A percentile compares a stretch with the other conserved stretches of the same genome.
Conservation (phyloP, 1,140 invertebrate genomes). For the Drosophila sp. region DNA sequence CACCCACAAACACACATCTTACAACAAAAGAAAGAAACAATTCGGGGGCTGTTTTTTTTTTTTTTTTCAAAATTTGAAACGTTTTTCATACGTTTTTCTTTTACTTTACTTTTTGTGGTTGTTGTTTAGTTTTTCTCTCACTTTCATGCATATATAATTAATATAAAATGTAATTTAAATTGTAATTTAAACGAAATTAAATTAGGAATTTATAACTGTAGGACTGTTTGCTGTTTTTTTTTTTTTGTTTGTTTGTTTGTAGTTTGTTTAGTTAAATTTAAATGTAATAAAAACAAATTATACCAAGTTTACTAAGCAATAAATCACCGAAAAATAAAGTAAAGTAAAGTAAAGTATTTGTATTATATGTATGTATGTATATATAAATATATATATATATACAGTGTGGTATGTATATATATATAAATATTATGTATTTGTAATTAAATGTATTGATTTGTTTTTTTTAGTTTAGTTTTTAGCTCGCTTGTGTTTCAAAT, state of each 20-base stretch:
- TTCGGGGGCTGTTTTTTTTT: slow-evolving; percentile 36
- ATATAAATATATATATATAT: slow-evolving; percentile 41
- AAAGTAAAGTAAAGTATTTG: slow-evolving; percentile 68
- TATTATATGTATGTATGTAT: slow-evolving; percentile 66
- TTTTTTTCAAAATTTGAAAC: slow-evolving; percentile 74
- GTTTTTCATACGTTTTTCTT: slow-evolving; percentile 65
- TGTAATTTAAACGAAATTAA: slow-evolving; percentile 79
- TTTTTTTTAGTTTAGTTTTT: slow-evolving; percentile 10
- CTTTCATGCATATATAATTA: slow-evolving; percentile 52
- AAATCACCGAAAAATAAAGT: slow-evolving; percentile 77
- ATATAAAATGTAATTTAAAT: slow-evolving; percentile 77
- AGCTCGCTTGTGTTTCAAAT: slow-evolving; percentile 42
- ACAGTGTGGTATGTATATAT: slow-evolving; percentile 30
- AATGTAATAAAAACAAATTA: slow-evolving; percentile 62
- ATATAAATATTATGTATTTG: slow-evolving; percentile 40
- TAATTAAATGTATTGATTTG: slow-evolving; percentile 56
- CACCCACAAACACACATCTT: slow-evolving; percentile 27
- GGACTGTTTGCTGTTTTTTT: slow-evolving; percentile 54
- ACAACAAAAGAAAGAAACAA: slow-evolving; percentile 59
- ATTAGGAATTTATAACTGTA: slow-evolving; percentile 78
- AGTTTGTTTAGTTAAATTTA: slow-evolving; percentile 25
- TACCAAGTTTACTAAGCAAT: slow-evolving; percentile 75
- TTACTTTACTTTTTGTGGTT: slow-evolving; percentile 68
- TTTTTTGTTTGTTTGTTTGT: slow-evolving; percentile 46
- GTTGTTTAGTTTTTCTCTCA: slow-evolving; percentile 47